Evolutionary conservation across 2,797 vertebrate genomes (phyloP).

Genomic region (Sebastes trivittatus): DNA sequence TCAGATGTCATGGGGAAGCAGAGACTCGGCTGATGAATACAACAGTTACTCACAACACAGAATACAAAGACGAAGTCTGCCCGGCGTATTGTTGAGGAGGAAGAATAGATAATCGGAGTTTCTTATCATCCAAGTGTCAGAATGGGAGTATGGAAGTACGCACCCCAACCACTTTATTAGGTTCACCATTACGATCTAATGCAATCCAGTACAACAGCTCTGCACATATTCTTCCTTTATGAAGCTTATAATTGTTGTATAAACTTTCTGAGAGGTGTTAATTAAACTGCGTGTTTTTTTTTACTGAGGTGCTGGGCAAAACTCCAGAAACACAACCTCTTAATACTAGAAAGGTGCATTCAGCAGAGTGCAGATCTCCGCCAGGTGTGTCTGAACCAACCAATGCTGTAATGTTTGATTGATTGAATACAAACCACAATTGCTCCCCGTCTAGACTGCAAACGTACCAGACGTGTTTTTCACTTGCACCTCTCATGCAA

Average conservation of each 20-base stretch:
- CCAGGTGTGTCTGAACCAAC: too few relatives aligned
- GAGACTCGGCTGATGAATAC: neutral
- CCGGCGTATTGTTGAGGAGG: neutral
- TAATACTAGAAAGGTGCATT: too few relatives aligned
- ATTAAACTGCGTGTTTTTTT: too few relatives aligned
- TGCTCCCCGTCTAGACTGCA: too few relatives aligned
- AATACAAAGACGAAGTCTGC: neutral
- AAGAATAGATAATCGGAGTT: neutral
- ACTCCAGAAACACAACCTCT: neutral
- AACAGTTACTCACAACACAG: neutral
- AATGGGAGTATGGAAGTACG: neutral
- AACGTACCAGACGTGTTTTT: too few relatives aligned
- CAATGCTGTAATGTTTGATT: too few relatives aligned
- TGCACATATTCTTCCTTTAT: neutral
- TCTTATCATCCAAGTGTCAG: neutral
- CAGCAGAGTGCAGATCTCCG: too few relatives aligned
- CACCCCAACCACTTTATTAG: neutral
- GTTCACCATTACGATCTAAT: neutral
- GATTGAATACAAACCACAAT: too few relatives aligned
- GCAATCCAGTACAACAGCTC: neutral
- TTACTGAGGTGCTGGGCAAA: neutral
- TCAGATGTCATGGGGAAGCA: conserved; percentile 5
- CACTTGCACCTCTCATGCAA: too few relatives aligned
- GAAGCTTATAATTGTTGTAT: neutral
- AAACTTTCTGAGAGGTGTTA: neutral